Percentiles rank a stretch among this genome's conserved stretches.
These are phyloP conservation scores for Zosterops hypoxanthus DNA, from an alignment of 2,113 vertebrate genomes.

Conservation along the genomic window DNA sequence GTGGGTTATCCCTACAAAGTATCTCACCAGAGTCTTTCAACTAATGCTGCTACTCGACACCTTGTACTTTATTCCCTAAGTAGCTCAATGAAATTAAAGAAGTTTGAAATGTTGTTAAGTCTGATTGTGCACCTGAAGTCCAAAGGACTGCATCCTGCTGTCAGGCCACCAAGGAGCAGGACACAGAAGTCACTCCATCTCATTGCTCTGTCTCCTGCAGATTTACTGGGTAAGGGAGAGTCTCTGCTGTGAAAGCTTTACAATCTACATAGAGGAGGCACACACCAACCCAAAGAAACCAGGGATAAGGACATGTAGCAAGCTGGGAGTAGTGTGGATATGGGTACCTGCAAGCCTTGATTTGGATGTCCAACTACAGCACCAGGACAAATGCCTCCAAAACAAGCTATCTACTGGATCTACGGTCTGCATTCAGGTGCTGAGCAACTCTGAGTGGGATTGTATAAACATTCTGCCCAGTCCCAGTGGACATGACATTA, in stretches of 20 bases:
- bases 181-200: not conserved
- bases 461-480: not conserved
- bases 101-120: not conserved
- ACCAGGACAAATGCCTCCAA: not conserved
- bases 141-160: not conserved
- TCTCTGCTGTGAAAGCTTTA: not conserved
- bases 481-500: rapidly evolving
- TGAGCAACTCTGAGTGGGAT: not conserved
- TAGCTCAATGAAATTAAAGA: not conserved
- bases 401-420: not conserved
- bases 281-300: not conserved
- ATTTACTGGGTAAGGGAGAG: not conserved
- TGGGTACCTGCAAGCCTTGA: not conserved
- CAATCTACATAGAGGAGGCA: not conserved
- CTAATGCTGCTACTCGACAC: not conserved
- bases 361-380: not conserved
- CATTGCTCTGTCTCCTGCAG: not conserved
- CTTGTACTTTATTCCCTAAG: not conserved
- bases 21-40: not conserved
- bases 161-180: not conserved
- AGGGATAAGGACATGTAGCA: not conserved
- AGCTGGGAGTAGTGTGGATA: not conserved
- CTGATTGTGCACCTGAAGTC: not conserved
- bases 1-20: not conserved
- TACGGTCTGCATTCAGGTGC: not conserved